Base-by-base conservation (phyloP, 1,140 invertebrate species). In the Uloborus diversus region DNA sequence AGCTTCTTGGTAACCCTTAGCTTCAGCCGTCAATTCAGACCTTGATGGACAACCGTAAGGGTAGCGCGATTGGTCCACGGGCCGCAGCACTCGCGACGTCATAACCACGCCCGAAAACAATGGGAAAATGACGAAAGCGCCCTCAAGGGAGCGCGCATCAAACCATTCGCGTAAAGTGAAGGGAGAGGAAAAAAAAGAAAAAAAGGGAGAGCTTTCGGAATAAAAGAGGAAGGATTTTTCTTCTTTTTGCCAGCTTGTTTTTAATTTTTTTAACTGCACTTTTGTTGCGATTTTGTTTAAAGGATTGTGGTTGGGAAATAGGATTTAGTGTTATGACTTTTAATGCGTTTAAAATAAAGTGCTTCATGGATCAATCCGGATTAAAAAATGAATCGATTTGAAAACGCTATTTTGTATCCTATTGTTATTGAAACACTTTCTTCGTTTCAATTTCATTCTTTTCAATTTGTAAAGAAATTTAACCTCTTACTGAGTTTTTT, bases 1-100 rank as follows among this genome's bases (percentile, higher is more conserved):
- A 20, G 14, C 14, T 7, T 23, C 66, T 47, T 53, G 42, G 73
- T 42, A 76, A 65, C 61, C 73, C 59, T 14, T 20, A 61, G 14
- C 30, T 51, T 17, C 42, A 42, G 42, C 47, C 73, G 73, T 76
- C 73, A 76, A 76, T 66, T 32, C 49, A 57, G 73, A 76, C 73
- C 62, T 65, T 76, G 73, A 76, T 76, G 73, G 73, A 76, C 73
- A 76, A 65, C 61, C 73, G 23, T 35, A 25, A 27, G 23, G 47
- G 20, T 35, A 14, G 5, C 30, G 32, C 61, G n/a, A 76, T 76
- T 76, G 73, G 73, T 47, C 25, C 49, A 20, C 13, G n/a, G 7
- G 14, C 69, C 61, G 20, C 32, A 30, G 37, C 37, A 64, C 35
- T 62, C 33, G 49, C 53, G 59, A 76, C 73, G 73, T 76, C 73